Conservation (phyloP, 2,888 invertebrate genomes). For the Dione juno region DNA sequence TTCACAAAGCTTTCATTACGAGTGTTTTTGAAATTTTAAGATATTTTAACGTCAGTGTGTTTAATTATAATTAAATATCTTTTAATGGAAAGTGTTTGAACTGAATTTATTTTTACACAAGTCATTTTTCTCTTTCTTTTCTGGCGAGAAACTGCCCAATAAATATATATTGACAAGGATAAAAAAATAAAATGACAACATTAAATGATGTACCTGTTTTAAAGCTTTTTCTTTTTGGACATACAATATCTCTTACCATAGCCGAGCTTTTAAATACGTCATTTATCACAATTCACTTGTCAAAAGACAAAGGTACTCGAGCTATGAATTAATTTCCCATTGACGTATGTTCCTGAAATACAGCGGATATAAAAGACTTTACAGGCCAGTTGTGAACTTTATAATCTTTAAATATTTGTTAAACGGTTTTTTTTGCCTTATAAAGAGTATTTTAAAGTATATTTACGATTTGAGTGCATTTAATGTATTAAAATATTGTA, state of each 20-base stretch:
- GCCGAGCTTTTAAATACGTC: background rate
- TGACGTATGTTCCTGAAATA: slow-evolving; percentile 31
- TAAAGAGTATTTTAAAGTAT: background rate
- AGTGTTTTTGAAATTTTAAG: slow-evolving; percentile 9
- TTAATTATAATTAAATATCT: background rate
- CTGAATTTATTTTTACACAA: too few relatives aligned
- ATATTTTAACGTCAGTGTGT: background rate
- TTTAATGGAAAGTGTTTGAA: too few relatives aligned
- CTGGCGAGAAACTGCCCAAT: too few relatives aligned
- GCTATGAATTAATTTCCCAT: slow-evolving; percentile 36
- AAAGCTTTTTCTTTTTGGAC: background rate
- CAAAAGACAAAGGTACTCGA: slow-evolving; percentile 33
- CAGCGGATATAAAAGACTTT: slow-evolving; percentile 29
- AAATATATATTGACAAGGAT: too few relatives aligned
- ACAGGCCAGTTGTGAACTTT: slow-evolving; percentile 23
- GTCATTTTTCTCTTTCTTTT: too few relatives aligned
- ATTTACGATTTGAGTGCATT: too few relatives aligned
- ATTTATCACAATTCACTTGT: slow-evolving; percentile 19
- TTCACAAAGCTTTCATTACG: slow-evolving; percentile 13
- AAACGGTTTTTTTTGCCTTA: background rate
- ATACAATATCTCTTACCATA: background rate
- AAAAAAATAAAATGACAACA: too few relatives aligned
- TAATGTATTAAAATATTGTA: too few relatives aligned
- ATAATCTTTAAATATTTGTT: background rate
- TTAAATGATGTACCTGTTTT: background rate